phyloP scores from a whole-genome alignment of 2,888 invertebrate genomes.

The Galeopsomyia nigrocyanea region DNA sequence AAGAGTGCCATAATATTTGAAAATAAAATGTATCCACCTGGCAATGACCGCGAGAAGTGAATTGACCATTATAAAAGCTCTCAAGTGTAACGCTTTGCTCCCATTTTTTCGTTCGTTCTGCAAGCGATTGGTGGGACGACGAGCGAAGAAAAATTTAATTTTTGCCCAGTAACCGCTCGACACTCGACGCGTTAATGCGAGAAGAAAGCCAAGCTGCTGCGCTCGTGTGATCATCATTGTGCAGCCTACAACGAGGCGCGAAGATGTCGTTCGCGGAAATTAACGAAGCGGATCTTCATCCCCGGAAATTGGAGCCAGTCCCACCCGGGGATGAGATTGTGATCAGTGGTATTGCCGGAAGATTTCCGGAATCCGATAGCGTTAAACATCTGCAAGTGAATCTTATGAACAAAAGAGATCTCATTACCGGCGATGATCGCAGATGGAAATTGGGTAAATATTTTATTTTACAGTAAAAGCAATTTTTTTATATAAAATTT shows the following conservation, averaged over 20 bases:
- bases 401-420: conserved; percentile 80
- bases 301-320: conserved; percentile 12
- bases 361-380: conserved; percentile 85
- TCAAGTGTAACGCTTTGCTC: not conserved
- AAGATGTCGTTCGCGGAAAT: not conserved
- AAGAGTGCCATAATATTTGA: conserved; percentile 12
- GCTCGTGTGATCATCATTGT: not conserved
- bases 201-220: too few species aligned
- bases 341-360: conserved; percentile 78
- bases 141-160: not conserved
- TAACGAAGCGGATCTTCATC: not conserved
- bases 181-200: too few species aligned
- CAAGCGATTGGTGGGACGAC: not conserved
- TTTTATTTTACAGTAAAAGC: not conserved
- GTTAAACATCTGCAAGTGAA: conserved; percentile 80
- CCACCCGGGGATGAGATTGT: conserved; percentile 76
- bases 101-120: conserved; percentile 1
- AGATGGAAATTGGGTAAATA: conserved; percentile 66
- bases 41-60: not conserved
- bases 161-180: too few species aligned
- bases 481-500: too few species aligned
- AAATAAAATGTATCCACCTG: conserved; percentile 10
- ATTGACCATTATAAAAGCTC: conserved; percentile 22
- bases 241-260: not conserved
- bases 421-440: conserved; percentile 70